Percentiles rank a stretch among this genome's conserved stretches.
These are phyloP conservation scores for Coenonympha glycerion DNA, from an alignment of 2,888 invertebrate genomes.

Conservation along the genomic window DNA sequence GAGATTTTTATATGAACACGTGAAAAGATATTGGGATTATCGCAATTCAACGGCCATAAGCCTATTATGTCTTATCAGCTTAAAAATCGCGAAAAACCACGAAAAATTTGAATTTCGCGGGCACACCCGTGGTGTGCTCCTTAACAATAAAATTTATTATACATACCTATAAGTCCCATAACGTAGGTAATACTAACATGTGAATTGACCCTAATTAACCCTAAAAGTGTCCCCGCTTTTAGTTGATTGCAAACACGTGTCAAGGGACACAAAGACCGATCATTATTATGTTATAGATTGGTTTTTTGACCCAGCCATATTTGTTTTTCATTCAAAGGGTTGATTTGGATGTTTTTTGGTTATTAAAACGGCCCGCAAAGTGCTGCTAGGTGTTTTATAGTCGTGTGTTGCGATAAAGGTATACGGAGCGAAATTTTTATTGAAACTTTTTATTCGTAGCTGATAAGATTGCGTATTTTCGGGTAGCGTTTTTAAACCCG, in stretches of 20 bases:
- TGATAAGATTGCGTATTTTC: conserved; percentile 2
- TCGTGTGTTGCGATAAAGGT: conserved; percentile 9
- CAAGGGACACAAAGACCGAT: conserved; percentile 26
- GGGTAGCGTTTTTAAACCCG: neutral
- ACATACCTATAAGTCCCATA: no score
- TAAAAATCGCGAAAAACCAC: no score
- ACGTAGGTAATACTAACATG: neutral
- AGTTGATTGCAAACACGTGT: conserved; percentile 34
- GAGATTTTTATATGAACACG: no score
- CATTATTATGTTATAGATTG: conserved; percentile 28
- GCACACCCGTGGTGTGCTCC: no score
- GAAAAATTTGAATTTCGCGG: no score
- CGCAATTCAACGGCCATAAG: no score
- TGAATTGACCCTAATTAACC: neutral
- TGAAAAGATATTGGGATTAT: no score
- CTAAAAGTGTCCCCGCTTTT: conserved; percentile 7
- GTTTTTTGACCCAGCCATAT: conserved; percentile 25
- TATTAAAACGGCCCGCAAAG: conserved; percentile 22
- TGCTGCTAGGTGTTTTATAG: conserved; percentile 22
- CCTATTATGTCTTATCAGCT: no score
- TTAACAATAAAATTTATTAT: no score
- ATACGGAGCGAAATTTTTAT: conserved; percentile 9
- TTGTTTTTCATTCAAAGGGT: conserved; percentile 1
- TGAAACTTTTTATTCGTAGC: neutral
- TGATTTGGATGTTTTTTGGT: conserved; percentile 6